phyloP scores from a whole-genome alignment of 2,113 vertebrate genomes.

The Cnemophilus loriae region DNA sequence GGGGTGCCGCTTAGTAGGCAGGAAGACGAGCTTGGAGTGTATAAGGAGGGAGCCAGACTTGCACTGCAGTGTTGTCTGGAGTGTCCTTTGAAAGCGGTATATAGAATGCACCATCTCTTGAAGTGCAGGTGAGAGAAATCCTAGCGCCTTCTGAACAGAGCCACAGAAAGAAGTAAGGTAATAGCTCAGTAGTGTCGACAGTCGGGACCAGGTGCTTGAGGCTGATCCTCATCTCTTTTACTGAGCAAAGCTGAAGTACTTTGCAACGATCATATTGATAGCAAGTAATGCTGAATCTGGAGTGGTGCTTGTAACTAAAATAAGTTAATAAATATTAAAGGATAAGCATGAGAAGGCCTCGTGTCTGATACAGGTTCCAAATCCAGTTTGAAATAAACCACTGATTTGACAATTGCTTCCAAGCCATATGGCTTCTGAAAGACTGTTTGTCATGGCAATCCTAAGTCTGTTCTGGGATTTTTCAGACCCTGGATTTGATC shows the following conservation, averaged over 20 bases:
- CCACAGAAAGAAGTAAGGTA: background rate
- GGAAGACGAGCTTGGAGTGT: background rate
- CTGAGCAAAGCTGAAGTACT: background rate
- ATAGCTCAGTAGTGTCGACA: fast-evolving
- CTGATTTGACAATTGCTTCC: background rate
- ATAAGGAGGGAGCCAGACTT: background rate
- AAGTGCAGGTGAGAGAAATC: background rate
- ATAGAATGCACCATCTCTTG: background rate
- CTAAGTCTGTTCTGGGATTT: background rate
- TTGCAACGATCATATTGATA: background rate
- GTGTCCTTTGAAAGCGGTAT: background rate
- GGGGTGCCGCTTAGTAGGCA: background rate
- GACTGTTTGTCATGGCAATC: background rate
- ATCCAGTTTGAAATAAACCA: background rate
- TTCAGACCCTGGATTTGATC: background rate
- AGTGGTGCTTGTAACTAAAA: background rate
- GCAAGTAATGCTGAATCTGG: background rate
- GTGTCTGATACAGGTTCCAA: background rate
- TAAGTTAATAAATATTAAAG: background rate
- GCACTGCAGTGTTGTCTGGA: background rate
- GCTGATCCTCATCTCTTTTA: background rate
- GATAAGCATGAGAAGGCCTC: background rate
- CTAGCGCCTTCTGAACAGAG: background rate
- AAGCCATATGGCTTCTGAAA: background rate
- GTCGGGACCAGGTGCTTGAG: background rate